A percentile compares a stretch with the other conserved stretches of the same genome.
Conservation (phyloP, 1,140 invertebrate species). For the Cryptotermes secundus region DNA sequence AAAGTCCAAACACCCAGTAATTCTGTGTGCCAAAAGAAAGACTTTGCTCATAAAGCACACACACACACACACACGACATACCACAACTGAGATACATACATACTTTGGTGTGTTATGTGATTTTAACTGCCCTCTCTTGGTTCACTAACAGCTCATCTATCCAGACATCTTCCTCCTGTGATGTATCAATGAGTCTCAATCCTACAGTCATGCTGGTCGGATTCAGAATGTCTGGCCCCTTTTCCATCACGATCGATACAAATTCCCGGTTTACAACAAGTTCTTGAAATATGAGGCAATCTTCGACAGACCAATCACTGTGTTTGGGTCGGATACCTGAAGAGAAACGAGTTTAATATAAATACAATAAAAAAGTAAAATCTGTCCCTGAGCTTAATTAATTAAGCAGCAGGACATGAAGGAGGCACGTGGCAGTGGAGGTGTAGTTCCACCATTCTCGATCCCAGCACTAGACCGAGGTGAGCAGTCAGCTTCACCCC, state of each 20-base stretch:
- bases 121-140: constrained; percentile 42
- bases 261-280: constrained; percentile 57
- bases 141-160: constrained; percentile 53
- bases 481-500: no score
- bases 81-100: background rate
- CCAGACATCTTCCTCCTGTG: constrained; percentile 53
- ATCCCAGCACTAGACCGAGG: no score
- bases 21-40: no score
- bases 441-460: no score
- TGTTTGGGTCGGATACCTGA: constrained; percentile 56
- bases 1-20: no score
- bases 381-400: no score
- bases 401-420: no score
- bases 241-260: constrained; percentile 54
- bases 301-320: constrained; percentile 58
- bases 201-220: constrained; percentile 52
- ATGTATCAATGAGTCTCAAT: constrained; percentile 57
- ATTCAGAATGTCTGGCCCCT: constrained; percentile 50
- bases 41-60: background rate
- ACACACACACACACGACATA: background rate
- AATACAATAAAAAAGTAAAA: constrained; percentile 27
- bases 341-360: constrained; percentile 29
- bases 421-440: no score
- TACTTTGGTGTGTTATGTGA: background rate
- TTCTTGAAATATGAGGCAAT: constrained; percentile 57